Evolutionary conservation across 2,113 vertebrate genomes (phyloP), one percentile per base, ranked within the genome.

Genomic region (Chionomys nivalis): DNA sequence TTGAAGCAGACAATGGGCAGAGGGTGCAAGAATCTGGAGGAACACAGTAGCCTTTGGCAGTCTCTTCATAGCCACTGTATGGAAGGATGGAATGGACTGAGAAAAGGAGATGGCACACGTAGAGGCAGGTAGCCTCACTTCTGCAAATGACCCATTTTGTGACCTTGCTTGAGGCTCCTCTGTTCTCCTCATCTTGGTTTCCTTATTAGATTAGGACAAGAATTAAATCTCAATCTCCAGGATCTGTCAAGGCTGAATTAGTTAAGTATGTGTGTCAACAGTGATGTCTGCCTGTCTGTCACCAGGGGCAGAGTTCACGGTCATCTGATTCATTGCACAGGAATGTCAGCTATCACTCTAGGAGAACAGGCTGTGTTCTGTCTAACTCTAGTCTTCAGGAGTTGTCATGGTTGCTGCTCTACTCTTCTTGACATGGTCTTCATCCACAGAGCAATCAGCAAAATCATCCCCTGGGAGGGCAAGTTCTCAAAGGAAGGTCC

Each of bases 281-380:
- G 0, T 23, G 58, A 2, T 31, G 81, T 39, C 79, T 58, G n/a
- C 39, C n/a, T 19, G 16, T 83, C 26, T 17, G 14, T 65, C 23
- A 8, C 2, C 0, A 2, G 33, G 61, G 58, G 7, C 44, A 7
- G 6, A 2, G 49, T 26, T 4, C 76, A 3, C 0, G 47, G 47
- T 1, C 47, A 10, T 49, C 47, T 49, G 47, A 49, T 10, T 49
- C 47, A 49, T 49, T 49, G n/a, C 3, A 6, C 66, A 5, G 42
- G 42, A 12, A 23, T 61, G n/a, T 2, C 26, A 8, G n/a, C 24
- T 12, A 73, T 24, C 55, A 44, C 9, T 68, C 16, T 5, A 3
- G 65, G 42, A 36, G 31, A 87, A 70, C 33, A 65, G 39, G 61
- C 61, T 47, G 10, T 87, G 83, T 17, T 36, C 17, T 23, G 28